These are phyloP conservation scores for Alloplasta piceator DNA, from an alignment of 2,888 invertebrate species.

Conservation along the genomic window DNA sequence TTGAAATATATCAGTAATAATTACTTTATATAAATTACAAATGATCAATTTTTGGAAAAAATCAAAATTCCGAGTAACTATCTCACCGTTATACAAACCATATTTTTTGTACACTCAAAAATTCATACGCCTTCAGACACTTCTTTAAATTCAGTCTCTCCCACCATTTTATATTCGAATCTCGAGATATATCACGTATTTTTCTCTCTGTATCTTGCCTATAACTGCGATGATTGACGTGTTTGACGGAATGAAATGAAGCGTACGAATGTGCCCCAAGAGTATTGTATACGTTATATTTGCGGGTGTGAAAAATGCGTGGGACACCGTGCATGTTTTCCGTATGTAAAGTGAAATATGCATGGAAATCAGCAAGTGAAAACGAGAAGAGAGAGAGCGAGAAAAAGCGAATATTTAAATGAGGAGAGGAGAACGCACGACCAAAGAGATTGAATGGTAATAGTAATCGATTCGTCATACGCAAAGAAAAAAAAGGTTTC, in stretches of 20 bases:
- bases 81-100: no score
- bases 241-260: slow-evolving; percentile 49
- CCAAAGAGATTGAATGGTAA: slow-evolving; percentile 81
- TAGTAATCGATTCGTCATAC: slow-evolving; percentile 82
- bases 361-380: slow-evolving; percentile 42
- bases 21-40: no score
- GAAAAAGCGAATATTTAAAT: slow-evolving; percentile 61
- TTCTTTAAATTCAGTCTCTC: no score
- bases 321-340: slow-evolving; percentile 53
- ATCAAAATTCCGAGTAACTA: no score
- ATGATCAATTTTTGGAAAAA: no score
- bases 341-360: slow-evolving; percentile 75
- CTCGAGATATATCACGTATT: slow-evolving; percentile 10
- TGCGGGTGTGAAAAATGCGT: slow-evolving; percentile 53
- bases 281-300: slow-evolving; percentile 38
- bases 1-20: no score
- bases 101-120: background rate
- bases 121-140: slow-evolving; percentile 11
- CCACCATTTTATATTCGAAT: slow-evolving; percentile 12
- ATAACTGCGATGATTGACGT: slow-evolving; percentile 16
- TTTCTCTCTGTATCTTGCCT: background rate
- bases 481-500: slow-evolving; percentile 75
- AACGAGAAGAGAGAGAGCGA: slow-evolving; percentile 19
- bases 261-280: slow-evolving; percentile 54
- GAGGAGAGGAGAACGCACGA: slow-evolving; percentile 71